Conservation (phyloP, 92 coral and sea anemone genomes). For the Umimayanthus kanabou region DNA sequence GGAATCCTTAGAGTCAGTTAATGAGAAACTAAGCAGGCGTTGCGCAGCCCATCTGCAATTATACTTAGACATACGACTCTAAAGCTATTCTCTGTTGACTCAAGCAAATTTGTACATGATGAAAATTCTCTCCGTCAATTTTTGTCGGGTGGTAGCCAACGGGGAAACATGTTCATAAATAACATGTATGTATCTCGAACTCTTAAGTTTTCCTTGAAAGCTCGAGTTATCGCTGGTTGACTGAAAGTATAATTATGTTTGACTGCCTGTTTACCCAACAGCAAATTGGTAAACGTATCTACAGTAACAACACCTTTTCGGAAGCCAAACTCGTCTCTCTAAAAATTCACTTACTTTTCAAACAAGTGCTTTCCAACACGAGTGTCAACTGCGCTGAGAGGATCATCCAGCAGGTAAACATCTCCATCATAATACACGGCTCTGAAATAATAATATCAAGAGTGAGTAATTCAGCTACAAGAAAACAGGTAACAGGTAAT, state of each 20-base stretch:
- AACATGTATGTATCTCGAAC: too few species aligned
- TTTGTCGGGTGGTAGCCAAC: too few species aligned
- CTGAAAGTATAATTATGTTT: not conserved
- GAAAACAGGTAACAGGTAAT: not conserved
- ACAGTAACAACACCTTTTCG: not conserved
- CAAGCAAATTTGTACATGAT: too few species aligned
- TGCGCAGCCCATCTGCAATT: not conserved
- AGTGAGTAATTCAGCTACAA: not conserved
- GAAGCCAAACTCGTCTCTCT: not conserved
- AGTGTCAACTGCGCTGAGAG: constrained; percentile 88
- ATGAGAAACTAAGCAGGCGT: not conserved
- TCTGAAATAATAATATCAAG: constrained; percentile 37
- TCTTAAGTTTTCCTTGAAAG: too few species aligned
- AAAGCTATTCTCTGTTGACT: too few species aligned
- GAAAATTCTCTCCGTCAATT: too few species aligned
- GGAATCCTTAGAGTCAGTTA: not conserved
- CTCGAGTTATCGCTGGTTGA: too few species aligned
- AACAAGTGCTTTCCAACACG: constrained; percentile 80
- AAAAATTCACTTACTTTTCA: constrained; percentile 57
- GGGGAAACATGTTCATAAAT: too few species aligned
- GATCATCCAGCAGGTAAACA: constrained; percentile 76
- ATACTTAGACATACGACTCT: too few species aligned
- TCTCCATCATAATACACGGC: constrained; percentile 79
- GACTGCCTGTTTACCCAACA: not conserved
- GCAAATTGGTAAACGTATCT: not conserved